Conservation (phyloP, 1,140 invertebrate genomes). For the Temnothorax longispinosus region DNA sequence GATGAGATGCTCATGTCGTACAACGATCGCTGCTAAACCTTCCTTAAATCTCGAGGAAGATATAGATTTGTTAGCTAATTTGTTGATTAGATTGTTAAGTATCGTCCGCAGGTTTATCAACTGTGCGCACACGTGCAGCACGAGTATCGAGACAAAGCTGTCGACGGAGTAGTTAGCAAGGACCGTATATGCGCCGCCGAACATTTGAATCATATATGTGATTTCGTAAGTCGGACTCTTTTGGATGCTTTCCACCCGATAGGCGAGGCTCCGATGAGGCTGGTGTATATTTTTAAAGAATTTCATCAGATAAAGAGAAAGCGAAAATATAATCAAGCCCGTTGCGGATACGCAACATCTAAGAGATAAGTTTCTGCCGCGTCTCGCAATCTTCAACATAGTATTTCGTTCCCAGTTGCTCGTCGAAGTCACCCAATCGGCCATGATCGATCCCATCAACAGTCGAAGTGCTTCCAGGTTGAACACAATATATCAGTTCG, state of each 20-base stretch:
- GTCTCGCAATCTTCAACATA: conserved; percentile 1
- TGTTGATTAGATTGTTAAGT: conserved; percentile 35
- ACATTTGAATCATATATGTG: conserved; percentile 81
- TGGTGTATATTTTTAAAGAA: not conserved
- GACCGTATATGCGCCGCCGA: not conserved
- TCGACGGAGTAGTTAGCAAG: not conserved
- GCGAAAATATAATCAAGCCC: not conserved
- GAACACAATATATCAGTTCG: not conserved
- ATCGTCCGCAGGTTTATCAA: conserved; percentile 53
- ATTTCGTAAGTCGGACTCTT: conserved; percentile 84
- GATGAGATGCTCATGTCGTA: conserved; percentile 70
- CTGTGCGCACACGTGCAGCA: conserved; percentile 71
- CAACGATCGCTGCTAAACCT: conserved; percentile 55
- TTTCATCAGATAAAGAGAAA: not conserved
- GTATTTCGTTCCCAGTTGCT: conserved; percentile 3
- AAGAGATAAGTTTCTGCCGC: not conserved
- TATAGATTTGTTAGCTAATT: not conserved
- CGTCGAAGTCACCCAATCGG: not conserved
- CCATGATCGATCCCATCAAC: not conserved
- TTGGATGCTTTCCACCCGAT: conserved; percentile 69
- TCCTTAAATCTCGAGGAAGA: conserved; percentile 10
- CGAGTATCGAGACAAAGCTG: conserved; percentile 68
- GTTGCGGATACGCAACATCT: not conserved
- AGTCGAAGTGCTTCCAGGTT: not conserved
- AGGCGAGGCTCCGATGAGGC: not conserved